Evolutionary conservation across 2,888 invertebrate species (phyloP).

Genomic region (Tricholauxania praeusta): DNA sequence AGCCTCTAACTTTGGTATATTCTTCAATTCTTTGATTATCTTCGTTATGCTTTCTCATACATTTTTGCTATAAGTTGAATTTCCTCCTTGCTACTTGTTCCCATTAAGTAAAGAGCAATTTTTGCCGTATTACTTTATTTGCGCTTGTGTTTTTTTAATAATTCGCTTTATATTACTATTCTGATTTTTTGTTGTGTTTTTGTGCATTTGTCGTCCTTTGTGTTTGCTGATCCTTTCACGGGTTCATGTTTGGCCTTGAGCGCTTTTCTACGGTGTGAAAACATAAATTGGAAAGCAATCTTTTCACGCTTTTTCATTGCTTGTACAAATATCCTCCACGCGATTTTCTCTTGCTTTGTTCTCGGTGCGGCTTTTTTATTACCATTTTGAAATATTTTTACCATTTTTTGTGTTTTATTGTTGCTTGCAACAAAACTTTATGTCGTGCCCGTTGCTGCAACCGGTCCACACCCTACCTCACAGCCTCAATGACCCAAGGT

Average conservation of each 20-base stretch:
- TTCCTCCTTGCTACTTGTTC: background rate
- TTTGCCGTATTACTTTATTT: conserved; percentile 2
- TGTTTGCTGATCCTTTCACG: conserved; percentile 9
- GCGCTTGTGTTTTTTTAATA: background rate
- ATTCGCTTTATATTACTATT: background rate
- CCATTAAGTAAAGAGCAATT: background rate
- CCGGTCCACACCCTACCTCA: background rate
- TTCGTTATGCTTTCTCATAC: too few species aligned
- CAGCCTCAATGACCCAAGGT: conserved; percentile 21
- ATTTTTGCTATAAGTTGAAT: background rate
- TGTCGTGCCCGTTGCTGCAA: background rate
- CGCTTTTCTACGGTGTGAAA: conserved; percentile 49
- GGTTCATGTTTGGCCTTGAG: conserved; percentile 43
- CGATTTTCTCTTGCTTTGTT: conserved; percentile 39
- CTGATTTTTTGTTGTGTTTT: conserved; percentile 6
- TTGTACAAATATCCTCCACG: conserved; percentile 36
- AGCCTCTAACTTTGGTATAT: background rate
- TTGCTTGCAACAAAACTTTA: background rate
- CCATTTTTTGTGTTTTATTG: background rate
- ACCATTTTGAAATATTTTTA: background rate
- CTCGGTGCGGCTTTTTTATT: conserved; percentile 25
- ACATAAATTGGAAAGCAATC: conserved; percentile 57
- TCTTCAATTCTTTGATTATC: background rate
- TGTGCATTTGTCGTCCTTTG: background rate
- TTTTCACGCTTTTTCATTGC: conserved; percentile 38